A percentile compares a stretch with the other conserved stretches of the same genome.
These are phyloP conservation scores for Sardinella longiceps DNA, from an alignment of 2,797 vertebrate genomes.

Conservation along the genomic window DNA sequence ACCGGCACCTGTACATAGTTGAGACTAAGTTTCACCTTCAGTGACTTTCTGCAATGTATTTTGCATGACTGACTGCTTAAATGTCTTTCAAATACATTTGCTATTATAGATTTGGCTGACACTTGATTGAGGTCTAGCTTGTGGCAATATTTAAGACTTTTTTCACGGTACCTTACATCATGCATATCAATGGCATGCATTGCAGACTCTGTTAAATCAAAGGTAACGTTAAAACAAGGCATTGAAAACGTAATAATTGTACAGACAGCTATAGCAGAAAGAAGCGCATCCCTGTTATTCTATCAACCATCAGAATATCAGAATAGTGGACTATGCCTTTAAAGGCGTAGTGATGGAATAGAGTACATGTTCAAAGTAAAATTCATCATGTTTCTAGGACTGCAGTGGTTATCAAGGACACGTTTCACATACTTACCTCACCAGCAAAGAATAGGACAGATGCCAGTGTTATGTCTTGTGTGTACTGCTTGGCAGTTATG, in stretches of 20 bases:
- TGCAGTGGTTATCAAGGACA: neutral
- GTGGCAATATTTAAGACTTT: conserved; percentile 23
- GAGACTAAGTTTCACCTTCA: conserved; percentile 82
- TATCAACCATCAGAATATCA: too few relatives aligned
- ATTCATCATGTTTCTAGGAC: neutral
- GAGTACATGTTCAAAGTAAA: neutral
- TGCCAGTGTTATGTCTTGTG: conserved; percentile 76
- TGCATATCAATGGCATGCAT: conserved; percentile 45
- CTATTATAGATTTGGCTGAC: conserved; percentile 20
- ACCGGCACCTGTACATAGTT: too few relatives aligned
- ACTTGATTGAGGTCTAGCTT: conserved; percentile 4
- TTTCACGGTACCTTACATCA: conserved; percentile 42
- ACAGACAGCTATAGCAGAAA: too few relatives aligned
- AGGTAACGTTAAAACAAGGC: too few relatives aligned
- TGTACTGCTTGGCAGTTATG: conserved; percentile 64
- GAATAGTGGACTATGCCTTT: neutral
- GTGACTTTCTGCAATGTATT: conserved; percentile 56
- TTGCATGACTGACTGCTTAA: conserved; percentile 57
- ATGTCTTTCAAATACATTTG: conserved; percentile 3
- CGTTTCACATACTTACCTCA: conserved; percentile 58
- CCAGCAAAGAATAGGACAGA: conserved; percentile 80
- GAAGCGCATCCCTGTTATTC: too few relatives aligned
- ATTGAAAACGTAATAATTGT: too few relatives aligned
- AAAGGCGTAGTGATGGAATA: neutral
- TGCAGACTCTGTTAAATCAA: conserved; percentile 65